phyloP scores from a whole-genome alignment of 37 sponge, comb jelly and placozoan species.

The Agelas oroides region DNA sequence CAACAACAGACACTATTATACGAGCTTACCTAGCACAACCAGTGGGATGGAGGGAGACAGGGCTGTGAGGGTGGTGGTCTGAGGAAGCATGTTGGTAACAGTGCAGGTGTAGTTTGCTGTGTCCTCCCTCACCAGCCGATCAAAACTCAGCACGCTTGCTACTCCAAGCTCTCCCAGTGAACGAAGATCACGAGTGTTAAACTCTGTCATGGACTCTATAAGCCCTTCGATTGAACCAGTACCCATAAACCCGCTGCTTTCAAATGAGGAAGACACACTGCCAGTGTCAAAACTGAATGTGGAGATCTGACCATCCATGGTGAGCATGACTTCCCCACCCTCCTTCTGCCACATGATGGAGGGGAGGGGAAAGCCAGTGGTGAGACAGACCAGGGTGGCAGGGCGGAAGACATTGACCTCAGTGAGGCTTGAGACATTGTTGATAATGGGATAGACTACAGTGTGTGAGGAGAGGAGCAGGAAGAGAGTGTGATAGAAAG shows the following conservation, averaged over 20 bases:
- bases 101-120: conserved; percentile 77
- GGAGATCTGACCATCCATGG: not conserved
- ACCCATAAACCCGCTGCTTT: conserved; percentile 16
- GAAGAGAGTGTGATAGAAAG: not conserved
- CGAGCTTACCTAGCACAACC: conserved; percentile 51
- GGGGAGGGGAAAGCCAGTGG: conserved; percentile 54
- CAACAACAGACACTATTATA: too few relatives aligned
- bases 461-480: not conserved
- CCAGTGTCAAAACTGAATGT: not conserved
- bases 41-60: conserved; percentile 33
- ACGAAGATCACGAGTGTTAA: not conserved
- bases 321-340: conserved; percentile 17
- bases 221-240: conserved; percentile 14
- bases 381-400: conserved; percentile 38
- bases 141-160: conserved; percentile 45
- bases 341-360: conserved; percentile 47
- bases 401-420: conserved; percentile 9
- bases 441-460: conserved; percentile 63
- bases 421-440: conserved; percentile 12
- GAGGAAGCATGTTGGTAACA: conserved; percentile 34
- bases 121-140: conserved; percentile 48
- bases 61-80: conserved; percentile 14
- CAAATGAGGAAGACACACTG: not conserved
- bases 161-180: conserved; percentile 32
- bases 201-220: conserved; percentile 9